A percentile compares a stretch with the other conserved stretches of the same genome.
Conservation (phyloP, 2,113 vertebrate genomes). For the Aptenodytes patagonicus region DNA sequence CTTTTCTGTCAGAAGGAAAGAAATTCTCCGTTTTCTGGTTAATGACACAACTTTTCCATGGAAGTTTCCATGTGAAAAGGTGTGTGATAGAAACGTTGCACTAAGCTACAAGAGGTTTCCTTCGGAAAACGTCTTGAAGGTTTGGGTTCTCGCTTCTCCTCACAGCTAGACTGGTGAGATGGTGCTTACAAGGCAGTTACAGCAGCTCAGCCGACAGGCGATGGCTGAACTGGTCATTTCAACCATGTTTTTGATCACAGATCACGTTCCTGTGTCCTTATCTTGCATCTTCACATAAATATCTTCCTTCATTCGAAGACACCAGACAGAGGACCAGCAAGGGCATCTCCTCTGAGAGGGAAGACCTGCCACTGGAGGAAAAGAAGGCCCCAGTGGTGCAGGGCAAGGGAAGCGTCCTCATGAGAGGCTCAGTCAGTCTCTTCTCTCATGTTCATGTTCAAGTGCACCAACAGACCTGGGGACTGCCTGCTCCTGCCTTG, state of each 20-base stretch:
- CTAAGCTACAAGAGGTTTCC: not conserved
- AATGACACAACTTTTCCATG: not conserved
- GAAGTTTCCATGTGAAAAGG: not conserved
- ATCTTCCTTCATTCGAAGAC: not conserved
- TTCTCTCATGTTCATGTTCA: fast-evolving
- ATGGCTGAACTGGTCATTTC: not conserved
- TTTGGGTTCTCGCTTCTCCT: not conserved
- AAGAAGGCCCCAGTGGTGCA: fast-evolving
- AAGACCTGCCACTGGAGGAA: not conserved
- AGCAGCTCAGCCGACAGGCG: not conserved
- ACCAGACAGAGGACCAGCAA: not conserved
- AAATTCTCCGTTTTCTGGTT: not conserved
- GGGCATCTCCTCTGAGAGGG: not conserved
- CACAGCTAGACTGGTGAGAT: not conserved
- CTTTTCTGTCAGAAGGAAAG: not conserved
- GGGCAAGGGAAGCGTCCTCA: fast-evolving
- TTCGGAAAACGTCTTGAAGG: not conserved
- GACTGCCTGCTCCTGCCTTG: no score
- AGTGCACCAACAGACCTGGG: not conserved
- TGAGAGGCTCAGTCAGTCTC: not conserved
- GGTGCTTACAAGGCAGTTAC: not conserved
- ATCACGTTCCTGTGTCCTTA: not conserved
- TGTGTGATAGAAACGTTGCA: not conserved
- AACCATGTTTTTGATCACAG: not conserved
- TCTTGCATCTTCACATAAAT: not conserved